Evolutionary conservation across 2,797 vertebrate species (phyloP), one percentile per base, ranked within the genome.

Genomic region (Propithecus perrieri): DNA sequence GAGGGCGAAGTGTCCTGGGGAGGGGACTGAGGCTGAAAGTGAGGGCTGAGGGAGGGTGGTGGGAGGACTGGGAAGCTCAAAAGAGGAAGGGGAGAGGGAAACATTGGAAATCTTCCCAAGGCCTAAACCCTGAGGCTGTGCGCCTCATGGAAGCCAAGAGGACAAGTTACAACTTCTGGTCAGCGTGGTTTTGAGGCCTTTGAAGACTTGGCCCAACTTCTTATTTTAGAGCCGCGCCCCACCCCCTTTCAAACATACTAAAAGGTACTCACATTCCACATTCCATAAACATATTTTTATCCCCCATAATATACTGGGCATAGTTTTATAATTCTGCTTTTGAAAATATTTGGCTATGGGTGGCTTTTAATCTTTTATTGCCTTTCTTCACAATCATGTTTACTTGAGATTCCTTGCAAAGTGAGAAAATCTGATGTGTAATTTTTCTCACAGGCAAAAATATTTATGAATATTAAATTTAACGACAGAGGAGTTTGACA

Each of bases 381-480:
- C 10, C 46, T 91, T 94, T 84, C 79, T 87, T 92, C 63, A 80
- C 79, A 50, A 72, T 63, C 35, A 24, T 74, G 72, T 83, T 94
- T 89, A 72, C 72, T 63, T 55, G 63, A 15, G 35, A 41, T 85
- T 95, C 85, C 78, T 84, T 94, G 26, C 57, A 71, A 94, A 85
- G 53, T 65, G 30, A 93, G 94, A 93, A 80, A 93, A 95, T 83
- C n/a, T 46, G 59, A 85, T 78, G 12, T 89, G 48, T 80, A 14
- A 41, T 30, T 79, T 85, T 96, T 94, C 94, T 91, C 88, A 88
- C 75, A 18, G 75, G 74, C 55, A 91, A 94, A 88, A 74, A 89
- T 94, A 81, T 90, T 91, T 92, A 50, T 71, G 63, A 63, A 71
- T 96, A 88, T 81, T 94, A 91, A 81, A 75, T 93, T 55, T 55